Evolutionary conservation across 2,113 vertebrate species (phyloP), one percentile per base, ranked within the genome.

Genomic region (Laterallus jamaicensis): DNA sequence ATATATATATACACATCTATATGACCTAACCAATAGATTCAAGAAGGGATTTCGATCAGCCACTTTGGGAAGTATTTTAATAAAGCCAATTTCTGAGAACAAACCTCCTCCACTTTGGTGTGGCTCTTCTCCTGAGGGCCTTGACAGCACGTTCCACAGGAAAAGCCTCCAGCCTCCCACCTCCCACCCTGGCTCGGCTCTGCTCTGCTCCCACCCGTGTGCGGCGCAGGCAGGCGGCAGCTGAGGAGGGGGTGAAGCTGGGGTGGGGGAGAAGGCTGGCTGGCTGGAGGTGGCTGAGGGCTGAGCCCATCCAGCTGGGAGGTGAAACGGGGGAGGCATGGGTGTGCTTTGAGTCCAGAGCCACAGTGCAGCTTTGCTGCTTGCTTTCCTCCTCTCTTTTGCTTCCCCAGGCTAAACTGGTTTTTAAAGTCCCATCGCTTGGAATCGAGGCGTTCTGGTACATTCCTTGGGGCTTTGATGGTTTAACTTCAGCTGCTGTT

Each of bases 11-110:
- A 49, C 11, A 42, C 42, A 47, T 47, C 35, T 40, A 74, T n/a
- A 79, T 78, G 18, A 37, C 44, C 32, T 29, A 74, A 49, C 44
- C 10, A 80, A 86, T 2, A 93, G 59, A 97, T 83, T 74, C 49
- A 75, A 26, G 54, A 54, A 24, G 39, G 90, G 54, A 82, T 85
- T 92, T 95, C 5, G 31, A 54, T 76, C 69, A 56, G 91, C 22
- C 49, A 56, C 89, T 96, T 91, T 60, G 80, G 81, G 87, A 94
- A 96, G 42, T 94, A 89, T 95, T 98, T 97, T 96, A 98, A 98
- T 98, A 98, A 98, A 98, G 95, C 42, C 3, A 2, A 90, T 90
- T 88, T 89, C 69, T 88, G 88, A 82, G 60, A 82, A 76, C 55
- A 40, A n/a, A 86, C 66, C 39, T 7, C 39, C 58, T 83, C 62